Evolutionary conservation across 1,140 invertebrate genomes (phyloP).

Genomic region (Saccostrea echinata): DNA sequence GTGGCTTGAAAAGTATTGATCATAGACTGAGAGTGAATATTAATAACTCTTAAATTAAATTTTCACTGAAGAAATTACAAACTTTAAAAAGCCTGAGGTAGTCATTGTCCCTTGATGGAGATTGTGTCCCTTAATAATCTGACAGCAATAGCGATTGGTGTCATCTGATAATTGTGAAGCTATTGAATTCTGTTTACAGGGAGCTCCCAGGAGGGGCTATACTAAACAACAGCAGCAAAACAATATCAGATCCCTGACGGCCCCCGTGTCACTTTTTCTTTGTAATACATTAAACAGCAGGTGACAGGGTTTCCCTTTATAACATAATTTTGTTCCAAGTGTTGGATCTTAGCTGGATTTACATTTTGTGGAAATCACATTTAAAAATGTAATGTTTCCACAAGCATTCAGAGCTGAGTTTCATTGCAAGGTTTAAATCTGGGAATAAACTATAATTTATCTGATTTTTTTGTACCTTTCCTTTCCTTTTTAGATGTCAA

Average conservation of each 20-base stretch:
- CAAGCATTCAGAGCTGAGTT: neutral
- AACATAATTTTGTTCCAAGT: neutral
- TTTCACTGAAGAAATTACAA: neutral
- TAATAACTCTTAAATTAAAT: neutral
- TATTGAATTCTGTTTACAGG: neutral
- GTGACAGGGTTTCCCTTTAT: neutral
- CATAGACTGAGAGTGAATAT: too few species aligned
- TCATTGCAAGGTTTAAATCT: too few species aligned
- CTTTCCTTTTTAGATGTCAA: too few species aligned
- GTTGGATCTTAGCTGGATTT: neutral
- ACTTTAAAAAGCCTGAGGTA: neutral
- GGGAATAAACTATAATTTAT: too few species aligned
- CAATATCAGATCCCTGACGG: neutral
- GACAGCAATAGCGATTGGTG: neutral
- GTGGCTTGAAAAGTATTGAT: too few species aligned
- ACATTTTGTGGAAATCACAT: neutral
- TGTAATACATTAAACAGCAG: neutral
- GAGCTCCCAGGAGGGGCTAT: constrained; percentile 13
- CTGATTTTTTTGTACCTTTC: too few species aligned
- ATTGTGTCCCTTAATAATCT: neutral
- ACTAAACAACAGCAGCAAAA: neutral
- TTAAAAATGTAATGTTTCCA: neutral
- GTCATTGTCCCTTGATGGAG: neutral
- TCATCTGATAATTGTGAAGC: neutral
- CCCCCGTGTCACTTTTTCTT: neutral